Evolutionary conservation across 2,888 invertebrate species (phyloP), one percentile per base, ranked within the genome.

Genomic region (Campoletis raptor): DNA sequence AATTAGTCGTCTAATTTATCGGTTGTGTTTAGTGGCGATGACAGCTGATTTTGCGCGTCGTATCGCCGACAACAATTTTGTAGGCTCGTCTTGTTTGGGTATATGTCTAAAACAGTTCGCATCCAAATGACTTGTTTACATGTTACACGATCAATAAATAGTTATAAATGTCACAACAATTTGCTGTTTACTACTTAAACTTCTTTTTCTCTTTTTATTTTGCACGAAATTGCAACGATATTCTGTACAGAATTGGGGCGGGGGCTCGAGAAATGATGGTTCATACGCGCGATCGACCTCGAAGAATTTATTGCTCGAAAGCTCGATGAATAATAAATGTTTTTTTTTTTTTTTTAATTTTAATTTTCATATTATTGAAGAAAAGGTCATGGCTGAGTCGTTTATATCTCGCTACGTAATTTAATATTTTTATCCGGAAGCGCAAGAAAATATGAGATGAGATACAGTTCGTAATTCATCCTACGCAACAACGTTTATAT

Each of bases 391-490:
- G 21, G 36, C 37, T 52, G 67, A 57, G 36, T 52, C 10, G 21
- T 66, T 40, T 54, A 72, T 54, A 48, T 84, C 69, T 24, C 37
- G 30, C 24, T 45, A 15, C 57, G 66, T 48, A 61, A 66, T 70
- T 66, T 72, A 30, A 40, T 81, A 76, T 81, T 81, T 85, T 67
- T 54, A 54, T 70, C 64, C 54, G 36, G 36, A 57, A 42, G 36
- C 2, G 21, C 69, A 57, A 57, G 42, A 42, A 67, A 45, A 37
- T 66, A 18, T 9, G 24, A 40, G 21, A 77, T 37, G 24, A 61
- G 74, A 72, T 40, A 45, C 18, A 80, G 74, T 36, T 36, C 30
- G 69, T 45, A 64, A 54, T 24, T 54, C 85, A 70, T 64, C 72
- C 76, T 36, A 77, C 76, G 76, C 72, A 70, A 30, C 52, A 72